phyloP scores from a whole-genome alignment of 2,888 invertebrate genomes.

The Macaria liturata region DNA sequence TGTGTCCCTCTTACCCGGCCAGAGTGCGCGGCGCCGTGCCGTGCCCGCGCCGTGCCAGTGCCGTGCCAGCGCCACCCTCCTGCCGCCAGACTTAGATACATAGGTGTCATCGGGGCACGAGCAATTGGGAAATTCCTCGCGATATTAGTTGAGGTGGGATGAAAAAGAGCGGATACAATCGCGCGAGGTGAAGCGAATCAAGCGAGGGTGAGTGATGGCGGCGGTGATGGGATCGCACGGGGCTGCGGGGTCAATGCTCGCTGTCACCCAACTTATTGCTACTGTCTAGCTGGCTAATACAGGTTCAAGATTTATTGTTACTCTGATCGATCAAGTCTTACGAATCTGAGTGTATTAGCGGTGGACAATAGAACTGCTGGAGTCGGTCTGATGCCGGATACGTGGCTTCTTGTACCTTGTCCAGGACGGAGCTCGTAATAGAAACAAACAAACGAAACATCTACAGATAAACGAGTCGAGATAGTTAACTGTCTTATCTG shows the following conservation, averaged over 20 bases:
- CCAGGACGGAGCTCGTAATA: slow-evolving; percentile 74
- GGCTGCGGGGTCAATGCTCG: not conserved
- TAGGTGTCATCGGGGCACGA: slow-evolving; percentile 73
- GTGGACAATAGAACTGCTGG: not conserved
- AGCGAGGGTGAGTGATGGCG: slow-evolving; percentile 25
- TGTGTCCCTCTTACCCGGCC: slow-evolving; percentile 65
- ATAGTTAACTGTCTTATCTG: slow-evolving; percentile 77
- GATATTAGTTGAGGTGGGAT: slow-evolving; percentile 61
- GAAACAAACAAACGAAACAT: slow-evolving; percentile 77
- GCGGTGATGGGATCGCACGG: slow-evolving; percentile 8
- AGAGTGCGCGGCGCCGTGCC: slow-evolving; percentile 4
- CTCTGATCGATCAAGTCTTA: no score
- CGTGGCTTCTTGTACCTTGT: slow-evolving; percentile 74
- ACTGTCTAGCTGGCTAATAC: not conserved
- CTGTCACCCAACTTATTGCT: no score
- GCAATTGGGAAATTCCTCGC: slow-evolving; percentile 72
- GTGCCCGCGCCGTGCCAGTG: not conserved
- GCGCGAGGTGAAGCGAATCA: slow-evolving; percentile 38
- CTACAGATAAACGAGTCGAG: slow-evolving; percentile 72
- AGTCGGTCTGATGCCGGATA: slow-evolving; percentile 66
- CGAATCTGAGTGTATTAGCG: no score
- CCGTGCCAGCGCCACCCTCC: not conserved
- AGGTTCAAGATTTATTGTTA: not conserved
- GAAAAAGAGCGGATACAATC: slow-evolving; percentile 44
- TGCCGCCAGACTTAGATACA: slow-evolving; percentile 58